These are phyloP conservation scores for Nannoperca obscura DNA, from an alignment of 2,797 vertebrate genomes.

Conservation along the genomic window DNA sequence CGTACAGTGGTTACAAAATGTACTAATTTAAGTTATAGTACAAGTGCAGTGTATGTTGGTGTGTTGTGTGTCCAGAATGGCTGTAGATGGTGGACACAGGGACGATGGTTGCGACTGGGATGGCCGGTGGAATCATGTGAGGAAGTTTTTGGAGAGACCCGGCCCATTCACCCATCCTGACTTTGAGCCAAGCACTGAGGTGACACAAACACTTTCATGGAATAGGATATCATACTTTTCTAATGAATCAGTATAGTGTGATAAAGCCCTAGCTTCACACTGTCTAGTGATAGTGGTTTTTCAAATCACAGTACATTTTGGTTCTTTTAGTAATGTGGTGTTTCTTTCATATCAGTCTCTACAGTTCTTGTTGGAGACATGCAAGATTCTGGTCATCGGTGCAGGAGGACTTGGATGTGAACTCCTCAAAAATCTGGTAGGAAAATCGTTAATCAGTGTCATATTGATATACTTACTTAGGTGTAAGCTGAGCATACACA, in stretches of 20 bases:
- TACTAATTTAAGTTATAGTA: no score
- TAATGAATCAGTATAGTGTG: rapidly evolving
- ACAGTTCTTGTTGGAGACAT: conserved; percentile 95
- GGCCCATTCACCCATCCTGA: conserved; percentile 98
- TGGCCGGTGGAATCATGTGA: conserved; percentile 98
- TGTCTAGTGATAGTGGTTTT: neutral
- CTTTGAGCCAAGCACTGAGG: conserved; percentile 98
- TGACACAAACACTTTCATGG: conserved; percentile 71
- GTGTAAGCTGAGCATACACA: neutral
- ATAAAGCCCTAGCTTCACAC: neutral
- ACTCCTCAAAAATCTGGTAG: conserved; percentile 98
- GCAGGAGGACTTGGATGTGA: conserved; percentile 98
- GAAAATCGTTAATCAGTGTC: conserved; percentile 11
- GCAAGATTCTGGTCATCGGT: conserved; percentile 97
- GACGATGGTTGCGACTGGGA: conserved; percentile 93
- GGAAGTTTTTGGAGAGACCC: conserved; percentile 97
- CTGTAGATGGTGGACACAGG: conserved; percentile 95
- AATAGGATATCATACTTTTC: neutral
- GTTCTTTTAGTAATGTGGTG: neutral
- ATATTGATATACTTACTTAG: neutral
- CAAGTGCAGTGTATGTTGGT: conserved; percentile 47
- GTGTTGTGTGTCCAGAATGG: conserved; percentile 94
- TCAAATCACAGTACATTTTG: no score
- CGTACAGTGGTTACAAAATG: neutral
- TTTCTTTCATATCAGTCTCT: conserved; percentile 84